These are phyloP conservation scores for Chloroceryle amazona DNA, from an alignment of 2,797 vertebrate species.

Conservation along the genomic window DNA sequence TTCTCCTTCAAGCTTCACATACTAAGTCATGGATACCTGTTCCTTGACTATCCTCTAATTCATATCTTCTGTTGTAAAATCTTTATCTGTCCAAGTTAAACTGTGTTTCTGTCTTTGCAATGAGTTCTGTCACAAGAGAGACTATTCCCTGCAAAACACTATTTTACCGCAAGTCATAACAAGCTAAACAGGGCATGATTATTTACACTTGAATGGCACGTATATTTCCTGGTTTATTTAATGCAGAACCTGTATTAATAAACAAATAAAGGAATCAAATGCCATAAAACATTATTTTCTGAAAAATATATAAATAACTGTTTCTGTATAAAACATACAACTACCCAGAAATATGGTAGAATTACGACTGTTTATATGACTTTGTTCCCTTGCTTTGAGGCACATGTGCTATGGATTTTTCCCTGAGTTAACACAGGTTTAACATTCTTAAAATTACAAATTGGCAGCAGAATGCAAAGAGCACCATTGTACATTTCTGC, in stretches of 20 bases:
- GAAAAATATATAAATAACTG: not conserved
- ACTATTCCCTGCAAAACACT: not conserved
- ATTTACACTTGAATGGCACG: not conserved
- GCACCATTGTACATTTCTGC: not conserved
- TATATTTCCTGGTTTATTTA: not conserved
- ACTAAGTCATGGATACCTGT: not conserved
- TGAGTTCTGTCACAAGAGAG: not conserved
- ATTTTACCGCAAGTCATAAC: not conserved
- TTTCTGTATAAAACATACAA: not conserved
- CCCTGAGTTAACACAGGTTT: not conserved
- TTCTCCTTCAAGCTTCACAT: not conserved
- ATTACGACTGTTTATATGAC: not conserved
- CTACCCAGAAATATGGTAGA: not conserved
- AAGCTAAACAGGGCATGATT: not conserved
- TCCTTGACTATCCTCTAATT: not conserved
- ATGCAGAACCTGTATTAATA: not conserved
- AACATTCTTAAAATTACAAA: not conserved
- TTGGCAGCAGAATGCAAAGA: not conserved
- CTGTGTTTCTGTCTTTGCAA: not conserved
- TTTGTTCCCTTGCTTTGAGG: not conserved
- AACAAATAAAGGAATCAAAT: not conserved
- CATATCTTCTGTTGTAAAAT: not conserved
- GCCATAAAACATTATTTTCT: not conserved
- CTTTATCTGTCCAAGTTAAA: not conserved
- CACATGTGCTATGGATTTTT: not conserved